These are phyloP conservation scores for Bursaphelenchus mucronatus DNA, from an alignment of 1,140 invertebrate genomes.

Conservation along the genomic window DNA sequence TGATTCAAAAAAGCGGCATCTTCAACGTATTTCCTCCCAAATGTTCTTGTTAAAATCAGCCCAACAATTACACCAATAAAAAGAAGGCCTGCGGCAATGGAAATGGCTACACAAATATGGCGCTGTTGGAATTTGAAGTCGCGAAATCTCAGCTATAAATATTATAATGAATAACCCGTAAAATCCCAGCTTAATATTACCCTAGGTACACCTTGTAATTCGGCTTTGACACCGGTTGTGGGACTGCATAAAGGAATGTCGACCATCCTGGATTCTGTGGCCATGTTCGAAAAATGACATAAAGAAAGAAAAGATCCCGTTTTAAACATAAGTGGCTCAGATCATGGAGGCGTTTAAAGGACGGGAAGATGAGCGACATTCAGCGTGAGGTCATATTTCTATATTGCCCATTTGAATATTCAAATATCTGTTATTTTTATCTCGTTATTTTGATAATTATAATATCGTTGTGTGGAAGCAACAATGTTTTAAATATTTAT, in stretches of 20 bases:
- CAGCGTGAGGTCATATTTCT: not conserved
- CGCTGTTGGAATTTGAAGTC: constrained; percentile 7
- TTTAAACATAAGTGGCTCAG: not conserved
- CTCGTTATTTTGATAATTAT: not conserved
- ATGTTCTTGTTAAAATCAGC: not conserved
- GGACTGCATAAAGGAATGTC: constrained; percentile 18
- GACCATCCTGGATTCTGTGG: not conserved
- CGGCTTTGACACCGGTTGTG: not conserved
- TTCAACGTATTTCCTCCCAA: constrained; percentile 1
- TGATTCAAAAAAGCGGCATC: constrained; percentile 2
- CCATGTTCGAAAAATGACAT: not conserved
- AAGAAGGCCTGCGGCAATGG: not conserved
- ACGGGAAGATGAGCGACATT: not conserved
- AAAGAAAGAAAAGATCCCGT: not conserved
- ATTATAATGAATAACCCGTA: not conserved
- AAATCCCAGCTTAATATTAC: not conserved
- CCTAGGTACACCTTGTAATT: not conserved
- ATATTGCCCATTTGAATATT: not conserved
- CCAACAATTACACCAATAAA: constrained; percentile 3
- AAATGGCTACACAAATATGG: constrained; percentile 4
- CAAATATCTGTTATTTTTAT: constrained; percentile 7
- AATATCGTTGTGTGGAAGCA: no score
- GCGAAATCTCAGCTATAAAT: constrained; percentile 16
- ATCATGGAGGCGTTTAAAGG: not conserved
- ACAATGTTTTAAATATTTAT: no score